phyloP scores from a whole-genome alignment of 2,113 vertebrate genomes.

The Sphaerodactylus townsendi region DNA sequence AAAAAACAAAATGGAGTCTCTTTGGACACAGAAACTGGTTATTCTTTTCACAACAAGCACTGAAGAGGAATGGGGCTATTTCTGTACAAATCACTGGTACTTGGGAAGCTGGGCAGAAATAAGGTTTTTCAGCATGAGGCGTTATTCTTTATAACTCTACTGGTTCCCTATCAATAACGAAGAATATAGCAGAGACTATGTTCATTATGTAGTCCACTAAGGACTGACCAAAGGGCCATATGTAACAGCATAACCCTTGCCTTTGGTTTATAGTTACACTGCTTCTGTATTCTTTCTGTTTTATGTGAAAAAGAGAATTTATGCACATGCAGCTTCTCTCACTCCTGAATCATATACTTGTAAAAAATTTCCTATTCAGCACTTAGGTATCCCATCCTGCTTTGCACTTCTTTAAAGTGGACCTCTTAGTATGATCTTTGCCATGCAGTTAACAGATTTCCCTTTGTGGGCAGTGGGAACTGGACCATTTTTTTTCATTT shows the following conservation, averaged over 20 bases:
- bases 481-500: neutral
- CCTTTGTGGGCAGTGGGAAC: neutral
- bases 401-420: neutral
- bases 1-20: too few species aligned
- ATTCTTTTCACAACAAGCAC: too few species aligned
- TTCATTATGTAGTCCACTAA: neutral
- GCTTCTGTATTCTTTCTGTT: neutral
- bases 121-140: neutral
- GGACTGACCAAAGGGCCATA: neutral
- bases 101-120: neutral
- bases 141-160: neutral
- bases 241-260: neutral
- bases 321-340: neutral
- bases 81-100: neutral
- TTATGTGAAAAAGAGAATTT: neutral
- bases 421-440: neutral
- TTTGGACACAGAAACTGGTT: too few species aligned
- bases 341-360: neutral
- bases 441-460: neutral
- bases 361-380: neutral
- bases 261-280: neutral
- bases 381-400: neutral
- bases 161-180: neutral
- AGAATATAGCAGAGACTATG: neutral
- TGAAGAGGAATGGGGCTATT: neutral